phyloP scores from a whole-genome alignment of 2,797 vertebrate genomes.

The Oryzias sinensis region DNA sequence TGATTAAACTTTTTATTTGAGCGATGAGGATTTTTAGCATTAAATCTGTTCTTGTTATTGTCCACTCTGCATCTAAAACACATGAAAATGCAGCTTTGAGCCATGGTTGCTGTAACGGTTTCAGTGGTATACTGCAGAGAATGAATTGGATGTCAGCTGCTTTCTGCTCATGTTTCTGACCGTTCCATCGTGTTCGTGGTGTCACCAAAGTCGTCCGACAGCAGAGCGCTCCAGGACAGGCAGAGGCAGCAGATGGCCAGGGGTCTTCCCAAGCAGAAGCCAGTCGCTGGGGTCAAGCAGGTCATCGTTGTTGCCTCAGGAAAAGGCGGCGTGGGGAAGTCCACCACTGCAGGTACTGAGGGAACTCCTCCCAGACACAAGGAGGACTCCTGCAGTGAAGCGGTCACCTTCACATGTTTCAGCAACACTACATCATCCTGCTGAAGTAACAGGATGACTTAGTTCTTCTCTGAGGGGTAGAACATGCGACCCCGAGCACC shows the following conservation, averaged over 20 bases:
- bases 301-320: constrained; percentile 92
- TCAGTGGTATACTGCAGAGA: too few relatives aligned
- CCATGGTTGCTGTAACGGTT: too few relatives aligned
- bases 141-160: not conserved
- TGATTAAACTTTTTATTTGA: too few relatives aligned
- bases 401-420: too few relatives aligned
- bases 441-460: too few relatives aligned
- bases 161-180: not conserved
- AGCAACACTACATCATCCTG: too few relatives aligned
- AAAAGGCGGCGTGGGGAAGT: constrained; percentile 97
- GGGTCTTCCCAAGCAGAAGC: constrained; percentile 91
- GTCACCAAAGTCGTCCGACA: constrained; percentile 77
- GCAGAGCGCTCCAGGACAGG: constrained; percentile 75
- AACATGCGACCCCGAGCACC: too few relatives aligned
- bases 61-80: not conserved
- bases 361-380: not conserved
- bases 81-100: not conserved
- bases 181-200: not conserved
- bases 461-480: too few relatives aligned
- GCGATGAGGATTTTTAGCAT: too few relatives aligned
- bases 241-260: constrained; percentile 83
- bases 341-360: constrained; percentile 89
- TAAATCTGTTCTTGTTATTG: too few relatives aligned
- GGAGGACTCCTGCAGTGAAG: too few relatives aligned
- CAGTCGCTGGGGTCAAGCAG: constrained; percentile 89